Percentiles rank a stretch among this genome's conserved stretches.
Conservation (phyloP, 2,113 vertebrate species). For the Guaruba guarouba region DNA sequence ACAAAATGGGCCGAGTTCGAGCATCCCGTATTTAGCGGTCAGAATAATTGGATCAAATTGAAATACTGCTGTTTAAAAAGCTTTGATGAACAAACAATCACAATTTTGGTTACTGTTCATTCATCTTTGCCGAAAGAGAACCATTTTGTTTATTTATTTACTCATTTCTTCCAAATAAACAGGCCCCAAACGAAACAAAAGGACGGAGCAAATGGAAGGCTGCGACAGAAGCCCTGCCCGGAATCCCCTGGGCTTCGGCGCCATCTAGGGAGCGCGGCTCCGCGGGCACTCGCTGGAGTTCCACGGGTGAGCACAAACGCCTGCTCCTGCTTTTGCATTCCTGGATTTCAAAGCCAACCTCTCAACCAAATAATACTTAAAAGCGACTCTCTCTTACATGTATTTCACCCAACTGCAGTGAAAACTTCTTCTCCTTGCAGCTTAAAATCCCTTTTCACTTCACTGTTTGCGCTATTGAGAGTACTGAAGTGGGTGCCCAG, state of each 20-base stretch:
- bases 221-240: background rate
- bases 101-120: background rate
- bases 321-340: background rate
- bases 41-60: background rate
- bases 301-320: background rate
- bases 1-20: background rate
- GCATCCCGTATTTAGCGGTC: background rate
- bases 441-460: background rate
- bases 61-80: background rate
- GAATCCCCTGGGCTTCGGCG: background rate
- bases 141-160: background rate
- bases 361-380: background rate
- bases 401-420: background rate
- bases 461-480: fast-evolving
- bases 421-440: background rate
- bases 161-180: background rate
- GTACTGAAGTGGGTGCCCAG: too few species aligned
- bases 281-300: background rate
- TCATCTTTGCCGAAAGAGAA: background rate
- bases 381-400: background rate
- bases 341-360: background rate
- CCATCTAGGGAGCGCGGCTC: background rate
- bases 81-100: background rate
- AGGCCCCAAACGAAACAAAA: background rate
- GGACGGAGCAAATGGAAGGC: background rate